phyloP scores from a whole-genome alignment of 2,888 invertebrate genomes.

The Spilosoma lubricipeda region DNA sequence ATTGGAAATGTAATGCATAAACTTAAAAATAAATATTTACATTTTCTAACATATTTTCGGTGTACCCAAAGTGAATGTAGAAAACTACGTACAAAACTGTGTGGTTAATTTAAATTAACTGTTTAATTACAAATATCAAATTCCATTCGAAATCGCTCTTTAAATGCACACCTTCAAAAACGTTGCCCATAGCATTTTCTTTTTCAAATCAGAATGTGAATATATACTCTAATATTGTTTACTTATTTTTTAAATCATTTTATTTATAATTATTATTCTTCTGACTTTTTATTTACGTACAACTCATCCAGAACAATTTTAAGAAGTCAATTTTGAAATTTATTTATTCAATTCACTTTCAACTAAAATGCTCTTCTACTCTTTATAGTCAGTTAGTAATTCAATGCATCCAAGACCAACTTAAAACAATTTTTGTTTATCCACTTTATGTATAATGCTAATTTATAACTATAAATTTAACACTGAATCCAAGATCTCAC shows the following conservation, averaged over 20 bases:
- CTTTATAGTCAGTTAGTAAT: not conserved
- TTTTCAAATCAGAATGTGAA: not conserved
- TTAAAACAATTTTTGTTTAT: not conserved
- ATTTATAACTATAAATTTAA: not conserved
- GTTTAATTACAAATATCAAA: conserved; percentile 2
- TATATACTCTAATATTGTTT: not conserved
- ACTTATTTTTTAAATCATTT: not conserved
- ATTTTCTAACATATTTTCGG: conserved; percentile 38
- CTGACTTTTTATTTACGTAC: not conserved
- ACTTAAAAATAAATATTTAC: conserved; percentile 53
- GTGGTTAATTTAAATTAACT: not conserved
- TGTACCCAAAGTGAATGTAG: conserved; percentile 28
- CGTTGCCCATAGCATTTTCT: not conserved
- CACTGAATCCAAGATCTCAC: not conserved
- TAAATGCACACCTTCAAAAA: conserved; percentile 42
- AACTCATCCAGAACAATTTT: not conserved
- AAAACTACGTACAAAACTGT: conserved; percentile 22
- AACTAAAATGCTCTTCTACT: not conserved
- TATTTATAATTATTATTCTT: not conserved
- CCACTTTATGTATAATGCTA: not conserved
- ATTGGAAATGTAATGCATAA: conserved; percentile 74
- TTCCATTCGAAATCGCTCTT: conserved; percentile 21
- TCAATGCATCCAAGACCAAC: not conserved
- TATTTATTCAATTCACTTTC: not conserved
- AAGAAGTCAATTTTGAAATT: not conserved